These are phyloP conservation scores for Trachelus stipa DNA, from an alignment of 2,888 invertebrate genomes.

Conservation along the genomic window DNA sequence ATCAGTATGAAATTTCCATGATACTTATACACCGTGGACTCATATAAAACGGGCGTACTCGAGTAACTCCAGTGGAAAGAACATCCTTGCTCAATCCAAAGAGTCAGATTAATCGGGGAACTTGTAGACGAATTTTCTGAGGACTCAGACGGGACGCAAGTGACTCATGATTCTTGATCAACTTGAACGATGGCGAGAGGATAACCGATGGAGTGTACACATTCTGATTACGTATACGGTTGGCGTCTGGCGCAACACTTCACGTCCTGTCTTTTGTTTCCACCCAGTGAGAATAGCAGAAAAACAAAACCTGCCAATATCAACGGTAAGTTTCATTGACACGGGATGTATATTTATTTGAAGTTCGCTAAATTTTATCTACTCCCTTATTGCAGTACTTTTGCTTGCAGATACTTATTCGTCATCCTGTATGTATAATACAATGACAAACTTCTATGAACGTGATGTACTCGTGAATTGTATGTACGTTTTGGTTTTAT, in stretches of 20 bases:
- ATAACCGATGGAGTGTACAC: neutral
- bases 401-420: neutral
- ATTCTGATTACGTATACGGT: conserved; percentile 2
- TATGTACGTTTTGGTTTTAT: no score
- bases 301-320: neutral
- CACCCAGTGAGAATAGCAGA: neutral
- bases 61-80: neutral
- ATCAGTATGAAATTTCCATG: neutral
- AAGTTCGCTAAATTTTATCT: neutral
- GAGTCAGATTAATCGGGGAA: conserved; percentile 1
- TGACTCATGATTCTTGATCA: conserved; percentile 35
- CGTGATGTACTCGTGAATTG: no score
- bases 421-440: neutral
- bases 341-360: neutral
- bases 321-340: neutral
- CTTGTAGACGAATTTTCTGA: conserved; percentile 27
- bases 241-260: neutral
- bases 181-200: conserved; percentile 4
- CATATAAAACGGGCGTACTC: neutral
- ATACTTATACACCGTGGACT: neutral
- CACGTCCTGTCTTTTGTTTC: neutral
- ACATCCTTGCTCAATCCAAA: neutral
- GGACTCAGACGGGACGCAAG: conserved; percentile 23
- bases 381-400: neutral
- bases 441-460: neutral